phyloP scores from a whole-genome alignment of 2,113 vertebrate species.

The Odobenus rosmarus region DNA sequence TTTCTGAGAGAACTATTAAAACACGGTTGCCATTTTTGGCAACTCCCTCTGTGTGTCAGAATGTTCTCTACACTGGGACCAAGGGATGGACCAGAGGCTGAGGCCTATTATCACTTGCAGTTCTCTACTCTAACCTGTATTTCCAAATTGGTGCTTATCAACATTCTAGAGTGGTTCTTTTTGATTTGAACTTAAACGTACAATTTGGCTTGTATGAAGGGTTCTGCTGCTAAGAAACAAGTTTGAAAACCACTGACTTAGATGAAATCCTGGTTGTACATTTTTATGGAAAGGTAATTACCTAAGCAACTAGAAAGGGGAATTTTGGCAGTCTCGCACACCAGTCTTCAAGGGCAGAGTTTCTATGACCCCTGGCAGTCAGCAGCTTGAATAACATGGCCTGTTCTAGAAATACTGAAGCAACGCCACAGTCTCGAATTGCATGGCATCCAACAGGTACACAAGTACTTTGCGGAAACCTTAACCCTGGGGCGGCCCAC shows the following conservation, averaged over 20 bases:
- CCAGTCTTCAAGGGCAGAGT: not conserved
- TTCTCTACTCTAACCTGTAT: not conserved
- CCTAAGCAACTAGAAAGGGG: not conserved
- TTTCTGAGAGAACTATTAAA: not conserved
- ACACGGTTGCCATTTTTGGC: not conserved
- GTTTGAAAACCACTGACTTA: slow-evolving; percentile 44
- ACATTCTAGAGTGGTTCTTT: not conserved
- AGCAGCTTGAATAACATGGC: not conserved
- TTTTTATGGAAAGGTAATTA: not conserved
- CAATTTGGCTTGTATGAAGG: not conserved
- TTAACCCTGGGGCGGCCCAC: rapidly evolving
- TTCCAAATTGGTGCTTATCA: not conserved
- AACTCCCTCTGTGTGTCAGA: not conserved
- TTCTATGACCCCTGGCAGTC: not conserved
- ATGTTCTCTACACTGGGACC: too few species aligned
- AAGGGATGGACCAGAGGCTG: not conserved
- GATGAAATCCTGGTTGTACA: not conserved
- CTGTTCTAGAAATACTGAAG: not conserved
- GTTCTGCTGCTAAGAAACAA: slow-evolving; percentile 30
- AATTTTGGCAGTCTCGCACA: not conserved
- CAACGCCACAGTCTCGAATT: not conserved
- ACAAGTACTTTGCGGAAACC: not conserved
- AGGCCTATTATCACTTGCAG: not conserved
- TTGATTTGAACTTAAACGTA: slow-evolving; percentile 10
- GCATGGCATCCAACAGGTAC: not conserved